A percentile compares a stretch with the other conserved stretches of the same genome.
Evolutionary conservation across 2,113 vertebrate genomes (phyloP).

Genomic region (Charadrius vociferus): DNA sequence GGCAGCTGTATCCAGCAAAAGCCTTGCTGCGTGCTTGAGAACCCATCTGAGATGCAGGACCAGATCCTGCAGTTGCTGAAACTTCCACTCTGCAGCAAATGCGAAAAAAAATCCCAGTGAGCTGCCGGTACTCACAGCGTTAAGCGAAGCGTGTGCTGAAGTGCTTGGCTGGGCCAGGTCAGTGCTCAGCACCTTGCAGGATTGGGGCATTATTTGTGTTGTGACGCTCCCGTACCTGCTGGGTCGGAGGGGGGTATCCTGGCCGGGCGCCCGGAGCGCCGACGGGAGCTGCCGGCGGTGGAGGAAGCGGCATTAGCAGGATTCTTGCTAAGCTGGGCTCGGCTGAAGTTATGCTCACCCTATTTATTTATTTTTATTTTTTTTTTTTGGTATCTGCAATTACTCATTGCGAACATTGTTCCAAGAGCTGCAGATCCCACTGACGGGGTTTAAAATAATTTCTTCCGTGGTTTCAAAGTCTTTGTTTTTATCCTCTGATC

Average conservation of each 20-base stretch:
- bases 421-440: neutral
- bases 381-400: neutral
- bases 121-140: neutral
- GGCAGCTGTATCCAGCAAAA: neutral
- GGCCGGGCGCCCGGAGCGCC: rapidly evolving
- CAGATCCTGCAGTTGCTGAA: neutral
- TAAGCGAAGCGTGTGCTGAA: neutral
- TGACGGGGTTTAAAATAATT: neutral
- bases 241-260: neutral
- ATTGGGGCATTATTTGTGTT: neutral
- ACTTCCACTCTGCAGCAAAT: neutral
- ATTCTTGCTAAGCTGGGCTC: constrained; percentile 45
- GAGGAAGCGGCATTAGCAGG: constrained; percentile 2
- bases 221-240: neutral
- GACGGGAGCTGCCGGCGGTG: neutral
- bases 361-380: neutral
- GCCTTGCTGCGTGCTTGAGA: neutral
- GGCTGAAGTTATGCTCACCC: neutral
- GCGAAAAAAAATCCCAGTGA: neutral
- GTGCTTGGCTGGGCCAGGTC: neutral
- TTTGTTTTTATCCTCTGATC: neutral
- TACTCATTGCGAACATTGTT: neutral
- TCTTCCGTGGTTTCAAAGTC: neutral
- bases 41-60: rapidly evolving
- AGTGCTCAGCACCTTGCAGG: neutral